phyloP scores from a whole-genome alignment of 2,113 vertebrate genomes.

The Oxyura jamaicensis region DNA sequence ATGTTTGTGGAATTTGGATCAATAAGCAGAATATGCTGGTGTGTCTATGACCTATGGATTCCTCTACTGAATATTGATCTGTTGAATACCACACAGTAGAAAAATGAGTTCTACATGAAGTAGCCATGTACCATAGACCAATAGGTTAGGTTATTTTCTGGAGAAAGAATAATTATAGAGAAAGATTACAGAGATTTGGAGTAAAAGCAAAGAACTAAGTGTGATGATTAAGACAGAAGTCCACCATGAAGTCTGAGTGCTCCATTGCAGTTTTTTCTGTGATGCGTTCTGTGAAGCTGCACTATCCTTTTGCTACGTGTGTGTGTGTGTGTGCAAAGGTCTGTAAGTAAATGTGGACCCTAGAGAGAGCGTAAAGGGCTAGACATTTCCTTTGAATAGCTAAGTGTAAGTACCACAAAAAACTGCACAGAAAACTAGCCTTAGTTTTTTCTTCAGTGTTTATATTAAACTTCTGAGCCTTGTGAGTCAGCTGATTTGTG shows the following conservation, averaged over 20 bases:
- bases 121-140: not conserved
- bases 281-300: not conserved
- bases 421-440: not conserved
- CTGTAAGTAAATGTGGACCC: fast-evolving
- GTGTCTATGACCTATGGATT: not conserved
- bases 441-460: fast-evolving
- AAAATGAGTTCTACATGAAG: not conserved
- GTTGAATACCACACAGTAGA: not conserved
- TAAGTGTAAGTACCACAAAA: not conserved
- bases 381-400: not conserved
- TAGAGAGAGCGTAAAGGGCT: not conserved
- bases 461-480: not conserved
- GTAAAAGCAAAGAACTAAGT: not conserved
- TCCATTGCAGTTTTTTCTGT: not conserved
- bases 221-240: not conserved
- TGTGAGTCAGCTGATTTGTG: not conserved
- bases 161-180: not conserved
- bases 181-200: not conserved
- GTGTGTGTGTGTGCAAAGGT: not conserved
- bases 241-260: not conserved
- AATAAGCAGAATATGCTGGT: not conserved
- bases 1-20: not conserved
- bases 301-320: not conserved
- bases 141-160: not conserved
- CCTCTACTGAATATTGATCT: not conserved